A percentile compares a stretch with the other conserved stretches of the same genome.
Evolutionary conservation across 2,888 invertebrate genomes (phyloP).

Genomic region (Ypsolopha scabrella): DNA sequence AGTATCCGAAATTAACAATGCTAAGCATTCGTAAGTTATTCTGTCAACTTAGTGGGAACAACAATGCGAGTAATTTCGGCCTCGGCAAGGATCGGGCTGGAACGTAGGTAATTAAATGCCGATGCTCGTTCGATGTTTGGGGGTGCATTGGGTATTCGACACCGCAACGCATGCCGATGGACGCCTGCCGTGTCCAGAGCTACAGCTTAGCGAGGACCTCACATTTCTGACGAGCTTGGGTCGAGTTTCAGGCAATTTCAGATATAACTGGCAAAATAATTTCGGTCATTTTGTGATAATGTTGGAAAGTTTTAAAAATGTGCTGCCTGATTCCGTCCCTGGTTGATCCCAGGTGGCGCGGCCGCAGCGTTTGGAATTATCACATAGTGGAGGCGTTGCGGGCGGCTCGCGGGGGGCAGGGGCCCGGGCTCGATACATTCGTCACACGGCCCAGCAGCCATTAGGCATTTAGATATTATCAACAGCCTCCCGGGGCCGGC

Average conservation of each 20-base stretch:
- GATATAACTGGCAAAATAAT: no score
- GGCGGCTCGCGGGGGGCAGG: constrained; percentile 10
- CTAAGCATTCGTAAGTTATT: constrained; percentile 42
- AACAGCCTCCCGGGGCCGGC: constrained; percentile 58
- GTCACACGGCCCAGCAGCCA: constrained; percentile 71
- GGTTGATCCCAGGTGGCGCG: constrained; percentile 68
- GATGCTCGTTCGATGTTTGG: constrained; percentile 35
- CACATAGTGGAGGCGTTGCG: constrained; percentile 60
- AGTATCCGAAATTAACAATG: constrained; percentile 25
- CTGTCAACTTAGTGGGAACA: constrained; percentile 39
- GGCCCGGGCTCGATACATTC: constrained; percentile 58
- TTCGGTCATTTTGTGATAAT: no score
- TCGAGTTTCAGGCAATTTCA: no score
- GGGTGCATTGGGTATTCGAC: constrained; percentile 45
- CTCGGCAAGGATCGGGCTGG: constrained; percentile 28
- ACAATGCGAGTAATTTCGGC: constrained; percentile 49
- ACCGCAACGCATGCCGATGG: constrained; percentile 36
- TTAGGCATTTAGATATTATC: constrained; percentile 72
- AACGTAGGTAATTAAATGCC: constrained; percentile 69
- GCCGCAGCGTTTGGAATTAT: constrained; percentile 72
- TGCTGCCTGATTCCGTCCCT: constrained; percentile 39
- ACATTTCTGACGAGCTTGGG: constrained; percentile 31
- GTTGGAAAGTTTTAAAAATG: no score
- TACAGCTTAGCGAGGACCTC: constrained; percentile 10
- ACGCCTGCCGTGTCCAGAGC: constrained; percentile 5